Evolutionary conservation across 2,113 vertebrate species (phyloP), one percentile per base, ranked within the genome.

Genomic region (Saguinus midas): DNA sequence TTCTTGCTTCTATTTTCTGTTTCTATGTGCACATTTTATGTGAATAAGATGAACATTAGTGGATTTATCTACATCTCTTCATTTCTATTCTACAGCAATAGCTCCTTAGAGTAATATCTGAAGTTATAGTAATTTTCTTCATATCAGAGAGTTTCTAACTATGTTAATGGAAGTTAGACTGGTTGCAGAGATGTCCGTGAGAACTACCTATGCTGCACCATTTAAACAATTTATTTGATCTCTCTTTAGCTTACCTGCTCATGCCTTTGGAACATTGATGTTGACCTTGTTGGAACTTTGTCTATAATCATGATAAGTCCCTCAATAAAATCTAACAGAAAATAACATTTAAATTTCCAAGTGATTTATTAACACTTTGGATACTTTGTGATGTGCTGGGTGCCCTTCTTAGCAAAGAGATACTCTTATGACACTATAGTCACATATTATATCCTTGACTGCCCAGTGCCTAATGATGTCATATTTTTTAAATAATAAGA

Each of bases 171-270:
- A 96, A 98, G 96, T 97, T 66, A 98, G 97, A 79, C 97, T 76
- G 89, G 97, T 92, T 96, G 97, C 97, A 91, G 97, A 98, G 97
- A 96, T 91, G 96, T 98, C 83, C 97, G 98, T 98, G 98, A 98
- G 98, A 97, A 97, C 92, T 97, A 98, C 98, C 98, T 98, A 95
- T 95, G 96, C 97, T 95, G 95, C 97, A 98, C 97, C 97, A 98
- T 98, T 99, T 98, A 98, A 98, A 97, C 98, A 98, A 99, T 99
- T 98, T 99, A 97, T 97, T 98, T 99, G 96, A 98, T 98, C 97
- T 98, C 97, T 97, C 97, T 98, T 99, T 98, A 98, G 98, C 98
- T 98, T 98, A 98, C 98, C 98, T 98, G 96, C 97, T 98, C 98
- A 98, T 98, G 98, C 97, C 91, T 98, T 98, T 98, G 90, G 72